Evolutionary conservation across 2,113 vertebrate genomes (phyloP), one percentile per base, ranked within the genome.

Genomic region (Potamarius usumacintae): DNA sequence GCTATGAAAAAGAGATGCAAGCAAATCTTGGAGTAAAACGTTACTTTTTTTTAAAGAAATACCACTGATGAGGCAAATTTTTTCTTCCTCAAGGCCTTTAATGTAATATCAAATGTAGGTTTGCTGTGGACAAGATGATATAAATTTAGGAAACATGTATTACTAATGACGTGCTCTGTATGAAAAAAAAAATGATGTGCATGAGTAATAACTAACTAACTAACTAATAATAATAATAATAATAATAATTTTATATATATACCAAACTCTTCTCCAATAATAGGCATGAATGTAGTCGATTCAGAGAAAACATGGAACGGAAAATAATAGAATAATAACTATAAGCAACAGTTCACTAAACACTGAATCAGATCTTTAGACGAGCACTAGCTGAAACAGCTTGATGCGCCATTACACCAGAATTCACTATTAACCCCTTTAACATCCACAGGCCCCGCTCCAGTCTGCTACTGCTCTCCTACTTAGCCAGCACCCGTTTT

Each of bases 51-150:
- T 58, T 5, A 3, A 10, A 93, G 93, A 94, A 94, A 94, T 94
- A 92, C 92, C 92, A 94, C 93, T 95, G 94, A 95, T 94, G 92
- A 90, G 93, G 94, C 93, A 93, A 90, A 92, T 90, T 30, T 91
- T 92, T 85, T 77, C n/a, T 83, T 93, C 93, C 94, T 95, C 93
- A 87, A 91, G 93, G 94, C 93, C 92, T 94, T 94, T 94, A 94
- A 95, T 94, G 94, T 93, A 93, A 94, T 94, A 95, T 95, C 94
- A 95, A 94, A 95, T 95, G 93, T 93, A 94, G 94, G 76, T 94
- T 94, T 95, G 91, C 94, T 90, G 91, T 92, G 94, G 92, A 94
- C 92, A 93, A 89, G 92, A 94, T 88, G 89, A 92, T 94, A 94
- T 95, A 92, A 95, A 95, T 94, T 95, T 94, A 95, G 92, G 25